Conservation (phyloP, 2,797 vertebrate genomes). For the Echiichthys vipera region DNA sequence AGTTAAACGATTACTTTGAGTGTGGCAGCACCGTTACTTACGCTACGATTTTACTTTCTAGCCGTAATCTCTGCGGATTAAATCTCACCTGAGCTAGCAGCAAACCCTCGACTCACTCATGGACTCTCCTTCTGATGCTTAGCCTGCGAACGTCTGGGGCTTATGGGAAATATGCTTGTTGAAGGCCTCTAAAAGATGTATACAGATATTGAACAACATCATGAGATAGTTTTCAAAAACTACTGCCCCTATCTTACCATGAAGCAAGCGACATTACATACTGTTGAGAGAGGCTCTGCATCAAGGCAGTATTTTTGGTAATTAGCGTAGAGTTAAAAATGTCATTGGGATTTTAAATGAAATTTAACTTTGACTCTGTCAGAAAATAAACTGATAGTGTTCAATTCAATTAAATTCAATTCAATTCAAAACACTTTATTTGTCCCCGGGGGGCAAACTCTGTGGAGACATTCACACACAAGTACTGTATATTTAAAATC, state of each 20-base stretch:
- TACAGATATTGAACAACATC: neutral
- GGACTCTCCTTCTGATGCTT: neutral
- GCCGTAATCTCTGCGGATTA: neutral
- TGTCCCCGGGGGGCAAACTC: no score
- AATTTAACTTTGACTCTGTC: neutral
- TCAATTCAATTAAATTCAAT: no score
- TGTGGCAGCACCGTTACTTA: neutral
- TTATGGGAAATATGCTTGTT: neutral
- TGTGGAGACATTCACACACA: neutral
- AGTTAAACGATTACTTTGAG: neutral
- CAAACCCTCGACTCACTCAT: neutral
- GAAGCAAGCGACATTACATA: rapidly evolving
- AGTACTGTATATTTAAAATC: neutral
- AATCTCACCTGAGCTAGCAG: neutral
- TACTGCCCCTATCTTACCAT: neutral
- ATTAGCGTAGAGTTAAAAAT: neutral
- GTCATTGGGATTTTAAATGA: neutral
- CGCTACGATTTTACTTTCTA: neutral
- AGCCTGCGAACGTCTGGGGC: neutral
- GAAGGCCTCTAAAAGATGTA: neutral
- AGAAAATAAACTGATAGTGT: neutral
- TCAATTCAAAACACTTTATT: no score
- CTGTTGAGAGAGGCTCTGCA: neutral
- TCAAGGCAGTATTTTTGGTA: neutral
- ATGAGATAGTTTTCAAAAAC: neutral